These are phyloP conservation scores for Embidobia sp. DNA, from an alignment of 2,888 invertebrate species.

Conservation along the genomic window DNA sequence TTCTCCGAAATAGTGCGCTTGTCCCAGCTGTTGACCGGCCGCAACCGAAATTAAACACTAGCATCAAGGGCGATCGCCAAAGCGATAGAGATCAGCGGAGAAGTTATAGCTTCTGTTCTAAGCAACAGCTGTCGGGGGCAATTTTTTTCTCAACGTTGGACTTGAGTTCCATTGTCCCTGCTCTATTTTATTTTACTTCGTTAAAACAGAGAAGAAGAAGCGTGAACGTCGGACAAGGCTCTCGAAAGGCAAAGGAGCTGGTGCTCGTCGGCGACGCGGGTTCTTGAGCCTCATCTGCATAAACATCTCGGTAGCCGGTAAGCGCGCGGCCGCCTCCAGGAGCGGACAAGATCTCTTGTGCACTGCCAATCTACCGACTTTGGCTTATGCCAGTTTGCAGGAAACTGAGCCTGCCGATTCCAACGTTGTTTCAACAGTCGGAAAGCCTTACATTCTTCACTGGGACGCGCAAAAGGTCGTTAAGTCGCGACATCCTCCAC, in stretches of 20 bases:
- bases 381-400: slow-evolving; percentile 70
- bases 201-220: slow-evolving; percentile 51
- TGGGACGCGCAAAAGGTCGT: slow-evolving; percentile 71
- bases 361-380: slow-evolving; percentile 58
- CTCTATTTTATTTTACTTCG: slow-evolving; percentile 61
- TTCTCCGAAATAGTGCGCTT: too few relatives aligned
- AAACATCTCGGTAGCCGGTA: slow-evolving; percentile 76
- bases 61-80: slow-evolving; percentile 28
- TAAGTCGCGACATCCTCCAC: slow-evolving; percentile 66
- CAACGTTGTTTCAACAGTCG: slow-evolving; percentile 65
- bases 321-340: slow-evolving; percentile 65
- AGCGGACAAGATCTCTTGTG: slow-evolving; percentile 64
- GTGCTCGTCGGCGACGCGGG: slow-evolving; percentile 67
- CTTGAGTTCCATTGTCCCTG: slow-evolving; percentile 63
- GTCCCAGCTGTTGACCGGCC: too few relatives aligned
- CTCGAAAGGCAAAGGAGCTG: slow-evolving; percentile 60
- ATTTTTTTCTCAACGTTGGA: slow-evolving; percentile 36
- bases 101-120: slow-evolving; percentile 27
- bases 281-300: slow-evolving; percentile 75
- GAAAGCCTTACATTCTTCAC: slow-evolving; percentile 72
- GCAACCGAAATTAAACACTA: too few relatives aligned
- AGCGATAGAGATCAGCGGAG: slow-evolving; percentile 12
- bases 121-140: slow-evolving; percentile 33
- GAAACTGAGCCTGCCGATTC: slow-evolving; percentile 57
- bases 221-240: slow-evolving; percentile 47